Evolutionary conservation across 2,888 invertebrate genomes (phyloP).

Genomic region (Phyto melanocephala): DNA sequence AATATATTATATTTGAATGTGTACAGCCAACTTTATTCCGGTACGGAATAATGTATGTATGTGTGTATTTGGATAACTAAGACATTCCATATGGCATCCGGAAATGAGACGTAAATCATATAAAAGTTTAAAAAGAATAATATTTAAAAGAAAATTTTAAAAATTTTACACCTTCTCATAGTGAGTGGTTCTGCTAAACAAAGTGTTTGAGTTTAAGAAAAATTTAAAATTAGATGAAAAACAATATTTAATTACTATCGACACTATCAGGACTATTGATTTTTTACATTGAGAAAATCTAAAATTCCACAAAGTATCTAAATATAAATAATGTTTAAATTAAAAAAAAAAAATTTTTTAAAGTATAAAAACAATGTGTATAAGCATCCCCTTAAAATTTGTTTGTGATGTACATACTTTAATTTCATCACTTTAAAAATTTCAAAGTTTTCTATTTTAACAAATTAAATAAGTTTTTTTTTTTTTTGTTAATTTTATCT

Average conservation of each 20-base stretch:
- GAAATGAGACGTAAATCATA: constrained; percentile 77
- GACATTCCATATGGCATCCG: constrained; percentile 73
- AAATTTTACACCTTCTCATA: background rate
- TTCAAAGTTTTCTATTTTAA: constrained; percentile 29
- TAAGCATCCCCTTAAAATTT: background rate
- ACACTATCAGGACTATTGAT: too few relatives aligned
- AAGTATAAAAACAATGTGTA: too few relatives aligned
- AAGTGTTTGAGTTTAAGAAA: too few relatives aligned
- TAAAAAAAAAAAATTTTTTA: too few relatives aligned
- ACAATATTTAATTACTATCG: too few relatives aligned
- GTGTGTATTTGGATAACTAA: background rate
- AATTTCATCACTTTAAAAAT: constrained; percentile 29
- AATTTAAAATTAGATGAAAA: too few relatives aligned
- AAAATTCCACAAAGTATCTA: too few relatives aligned
- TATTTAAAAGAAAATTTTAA: background rate
- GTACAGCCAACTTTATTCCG: too few relatives aligned
- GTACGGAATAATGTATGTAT: too few relatives aligned
- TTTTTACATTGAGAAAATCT: too few relatives aligned
- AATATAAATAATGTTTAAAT: too few relatives aligned
- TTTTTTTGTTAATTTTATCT: background rate
- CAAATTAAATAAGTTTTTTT: background rate
- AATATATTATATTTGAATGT: too few relatives aligned
- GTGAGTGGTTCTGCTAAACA: background rate
- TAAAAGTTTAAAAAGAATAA: constrained; percentile 65
- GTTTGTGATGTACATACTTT: constrained; percentile 22